Percentiles rank a stretch among this genome's conserved stretches.
Conservation (phyloP, 2,888 invertebrate species). For the Leucoma salicis region DNA sequence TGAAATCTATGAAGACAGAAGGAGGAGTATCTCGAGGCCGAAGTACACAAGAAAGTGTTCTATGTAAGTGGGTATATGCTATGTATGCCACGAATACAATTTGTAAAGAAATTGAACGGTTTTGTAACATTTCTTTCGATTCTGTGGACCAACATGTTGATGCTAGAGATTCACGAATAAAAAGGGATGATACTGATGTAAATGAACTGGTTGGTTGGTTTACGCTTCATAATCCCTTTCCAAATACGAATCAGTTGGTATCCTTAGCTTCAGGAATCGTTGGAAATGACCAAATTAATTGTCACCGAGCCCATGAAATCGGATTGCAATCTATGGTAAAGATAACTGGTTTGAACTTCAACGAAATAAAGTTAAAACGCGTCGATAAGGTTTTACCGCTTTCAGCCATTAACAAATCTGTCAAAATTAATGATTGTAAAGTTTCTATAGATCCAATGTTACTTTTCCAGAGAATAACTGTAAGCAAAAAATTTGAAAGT, state of each 20-base stretch:
- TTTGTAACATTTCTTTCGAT: neutral
- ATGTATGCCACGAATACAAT: neutral
- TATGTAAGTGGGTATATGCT: neutral
- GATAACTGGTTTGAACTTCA: neutral
- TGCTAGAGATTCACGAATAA: neutral
- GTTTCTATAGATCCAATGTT: neutral
- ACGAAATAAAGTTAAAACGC: neutral
- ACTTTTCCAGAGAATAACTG: neutral
- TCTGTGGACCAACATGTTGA: neutral
- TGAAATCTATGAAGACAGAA: slow-evolving; percentile 30
- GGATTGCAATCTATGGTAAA: neutral
- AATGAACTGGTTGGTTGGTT: neutral
- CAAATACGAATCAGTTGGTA: neutral
- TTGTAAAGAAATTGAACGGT: neutral
- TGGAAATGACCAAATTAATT: neutral
- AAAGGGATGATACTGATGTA: slow-evolving; percentile 1
- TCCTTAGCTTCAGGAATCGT: neutral
- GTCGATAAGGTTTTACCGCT: neutral
- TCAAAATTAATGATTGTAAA: neutral
- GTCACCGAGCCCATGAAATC: neutral
- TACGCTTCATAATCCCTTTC: neutral
- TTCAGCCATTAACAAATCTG: neutral
- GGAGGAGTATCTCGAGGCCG: slow-evolving; percentile 19
- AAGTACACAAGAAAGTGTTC: slow-evolving; percentile 3
- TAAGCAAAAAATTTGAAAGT: neutral